phyloP scores from a whole-genome alignment of 2,888 invertebrate genomes.

The Operophtera brumata region DNA sequence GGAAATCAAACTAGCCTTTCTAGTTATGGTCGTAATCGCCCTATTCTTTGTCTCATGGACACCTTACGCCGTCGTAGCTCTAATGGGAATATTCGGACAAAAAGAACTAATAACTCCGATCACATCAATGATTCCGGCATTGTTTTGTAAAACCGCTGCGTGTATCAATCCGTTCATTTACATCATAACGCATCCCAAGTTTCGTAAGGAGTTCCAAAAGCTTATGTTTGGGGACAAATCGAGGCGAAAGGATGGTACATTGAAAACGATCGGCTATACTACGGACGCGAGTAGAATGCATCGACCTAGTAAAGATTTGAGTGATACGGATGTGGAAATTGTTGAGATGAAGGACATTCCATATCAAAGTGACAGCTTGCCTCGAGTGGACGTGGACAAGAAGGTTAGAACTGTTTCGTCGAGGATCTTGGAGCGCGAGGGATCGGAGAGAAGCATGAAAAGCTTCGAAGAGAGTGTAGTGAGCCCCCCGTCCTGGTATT shows the following conservation, averaged over 20 bases:
- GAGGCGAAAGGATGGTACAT: conserved; percentile 61
- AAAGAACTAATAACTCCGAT: conserved; percentile 84
- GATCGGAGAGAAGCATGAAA: conserved; percentile 63
- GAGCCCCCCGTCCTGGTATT: conserved; percentile 76
- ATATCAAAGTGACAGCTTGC: conserved; percentile 46
- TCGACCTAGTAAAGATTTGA: conserved; percentile 65
- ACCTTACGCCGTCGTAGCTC: conserved; percentile 88
- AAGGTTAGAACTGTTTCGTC: conserved; percentile 59
- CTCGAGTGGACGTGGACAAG: conserved; percentile 34
- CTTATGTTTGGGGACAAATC: conserved; percentile 66
- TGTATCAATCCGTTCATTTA: conserved; percentile 91
- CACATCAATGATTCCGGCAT: conserved; percentile 87
- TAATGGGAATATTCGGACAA: conserved; percentile 85
- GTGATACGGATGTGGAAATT: conserved; percentile 77
- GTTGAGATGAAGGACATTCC: conserved; percentile 77
- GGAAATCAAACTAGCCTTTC: conserved; percentile 85
- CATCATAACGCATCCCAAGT: conserved; percentile 89
- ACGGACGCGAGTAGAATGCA: conserved; percentile 56
- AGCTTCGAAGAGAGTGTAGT: conserved; percentile 63
- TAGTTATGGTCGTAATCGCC: conserved; percentile 85
- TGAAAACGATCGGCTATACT: conserved; percentile 60
- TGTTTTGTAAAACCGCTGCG: conserved; percentile 90
- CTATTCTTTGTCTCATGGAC: conserved; percentile 91
- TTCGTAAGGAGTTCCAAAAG: conserved; percentile 82
- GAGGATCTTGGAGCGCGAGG: conserved; percentile 55